Conservation (phyloP, 2,113 vertebrate species). For the Nyctereutes procyonoides region DNA sequence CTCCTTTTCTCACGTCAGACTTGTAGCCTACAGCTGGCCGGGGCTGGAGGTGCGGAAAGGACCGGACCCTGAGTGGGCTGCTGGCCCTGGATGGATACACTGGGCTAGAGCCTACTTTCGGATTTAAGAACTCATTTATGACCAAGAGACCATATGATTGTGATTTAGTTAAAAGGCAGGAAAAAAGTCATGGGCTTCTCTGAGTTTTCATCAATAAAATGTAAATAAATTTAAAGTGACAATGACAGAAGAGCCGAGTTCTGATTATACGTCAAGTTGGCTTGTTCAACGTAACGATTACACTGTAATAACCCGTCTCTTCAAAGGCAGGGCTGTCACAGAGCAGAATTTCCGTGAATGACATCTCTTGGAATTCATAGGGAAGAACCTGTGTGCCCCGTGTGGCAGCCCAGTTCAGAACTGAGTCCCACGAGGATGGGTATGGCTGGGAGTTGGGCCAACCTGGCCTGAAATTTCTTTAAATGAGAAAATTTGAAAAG, state of each 20-base stretch:
- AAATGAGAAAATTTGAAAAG: background rate
- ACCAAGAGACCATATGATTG: background rate
- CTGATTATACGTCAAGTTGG: background rate
- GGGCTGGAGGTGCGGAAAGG: background rate
- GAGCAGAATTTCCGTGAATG: background rate
- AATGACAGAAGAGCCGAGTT: background rate
- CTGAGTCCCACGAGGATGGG: background rate
- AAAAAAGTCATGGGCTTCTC: background rate
- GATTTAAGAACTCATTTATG: background rate
- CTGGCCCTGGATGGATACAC: background rate
- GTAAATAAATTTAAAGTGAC: background rate
- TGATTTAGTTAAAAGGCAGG: constrained; percentile 19
- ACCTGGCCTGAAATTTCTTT: background rate
- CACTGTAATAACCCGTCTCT: background rate
- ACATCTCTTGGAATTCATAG: background rate
- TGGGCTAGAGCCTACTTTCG: background rate
- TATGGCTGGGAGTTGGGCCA: background rate
- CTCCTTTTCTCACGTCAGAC: background rate
- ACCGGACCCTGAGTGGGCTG: background rate
- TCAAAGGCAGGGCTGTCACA: background rate
- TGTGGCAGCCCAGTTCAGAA: background rate
- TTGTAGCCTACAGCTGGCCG: background rate
- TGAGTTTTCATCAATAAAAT: background rate
- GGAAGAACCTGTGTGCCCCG: background rate
- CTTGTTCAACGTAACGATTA: background rate